A percentile compares a stretch with the other conserved stretches of the same genome.
Evolutionary conservation across 2,797 vertebrate species (phyloP).

Genomic region (Chrysocyon brachyurus): DNA sequence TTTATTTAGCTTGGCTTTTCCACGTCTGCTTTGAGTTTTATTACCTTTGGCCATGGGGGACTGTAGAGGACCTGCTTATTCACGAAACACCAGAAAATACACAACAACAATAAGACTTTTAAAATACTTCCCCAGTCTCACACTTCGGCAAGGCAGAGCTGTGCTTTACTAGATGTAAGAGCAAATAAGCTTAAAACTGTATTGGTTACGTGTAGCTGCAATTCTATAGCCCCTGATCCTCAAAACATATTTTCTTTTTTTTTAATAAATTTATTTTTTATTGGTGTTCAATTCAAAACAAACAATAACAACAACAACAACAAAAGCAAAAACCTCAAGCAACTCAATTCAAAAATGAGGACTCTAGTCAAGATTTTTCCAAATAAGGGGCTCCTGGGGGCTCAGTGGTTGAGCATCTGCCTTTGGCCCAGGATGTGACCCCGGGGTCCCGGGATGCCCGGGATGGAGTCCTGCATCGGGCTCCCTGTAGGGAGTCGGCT

Average conservation of each 20-base stretch:
- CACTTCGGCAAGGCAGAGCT: slow-evolving; percentile 55
- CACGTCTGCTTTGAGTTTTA: slow-evolving; percentile 7
- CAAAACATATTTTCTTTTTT: neutral
- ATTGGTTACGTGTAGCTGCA: slow-evolving; percentile 1
- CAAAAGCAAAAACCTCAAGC: neutral
- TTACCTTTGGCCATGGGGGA: slow-evolving; percentile 66
- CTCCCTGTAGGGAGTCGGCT: too few species aligned
- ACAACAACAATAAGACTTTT: neutral
- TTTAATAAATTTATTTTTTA: too few species aligned
- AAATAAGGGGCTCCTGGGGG: neutral
- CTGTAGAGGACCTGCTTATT: slow-evolving; percentile 74
- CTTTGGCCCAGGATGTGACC: too few species aligned
- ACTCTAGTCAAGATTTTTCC: neutral
- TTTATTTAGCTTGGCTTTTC: slow-evolving; percentile 70
- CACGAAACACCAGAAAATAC: slow-evolving; percentile 56
- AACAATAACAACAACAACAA: neutral
- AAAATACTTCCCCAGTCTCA: slow-evolving; percentile 49
- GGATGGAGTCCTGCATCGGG: too few species aligned
- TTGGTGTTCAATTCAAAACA: neutral
- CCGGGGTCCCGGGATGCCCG: too few species aligned
- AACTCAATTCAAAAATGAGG: slow-evolving; percentile 1
- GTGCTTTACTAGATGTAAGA: slow-evolving; percentile 65
- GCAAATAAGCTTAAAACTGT: slow-evolving; percentile 28
- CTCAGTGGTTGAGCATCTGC: too few species aligned
- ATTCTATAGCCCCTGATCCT: neutral